These are phyloP conservation scores for Tylochromis polylepis DNA, from an alignment of 2,113 vertebrate genomes.

Conservation along the genomic window DNA sequence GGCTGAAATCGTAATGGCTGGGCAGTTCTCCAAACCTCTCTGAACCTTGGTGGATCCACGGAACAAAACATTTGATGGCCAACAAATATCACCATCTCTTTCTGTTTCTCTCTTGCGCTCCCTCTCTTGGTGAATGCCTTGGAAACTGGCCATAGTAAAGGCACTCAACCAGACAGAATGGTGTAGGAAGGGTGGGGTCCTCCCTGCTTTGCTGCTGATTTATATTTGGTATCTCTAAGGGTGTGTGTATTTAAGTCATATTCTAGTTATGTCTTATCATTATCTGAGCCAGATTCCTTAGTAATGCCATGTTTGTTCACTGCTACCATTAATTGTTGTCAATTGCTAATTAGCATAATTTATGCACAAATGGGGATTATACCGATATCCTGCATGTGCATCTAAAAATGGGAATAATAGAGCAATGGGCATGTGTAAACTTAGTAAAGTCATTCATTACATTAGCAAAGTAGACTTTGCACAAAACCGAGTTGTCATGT, in stretches of 20 bases:
- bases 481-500: background rate
- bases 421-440: background rate
- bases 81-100: conserved; percentile 24
- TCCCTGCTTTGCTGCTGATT: conserved; percentile 30
- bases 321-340: conserved; percentile 1
- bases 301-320: background rate
- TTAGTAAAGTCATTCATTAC: background rate
- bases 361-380: background rate
- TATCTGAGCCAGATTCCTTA: background rate
- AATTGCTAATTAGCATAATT: background rate
- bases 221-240: conserved; percentile 20
- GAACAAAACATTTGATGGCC: conserved; percentile 20
- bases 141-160: conserved; percentile 31
- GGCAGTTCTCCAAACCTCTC: conserved; percentile 37
- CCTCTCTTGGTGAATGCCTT: background rate
- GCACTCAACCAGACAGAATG: conserved; percentile 13
- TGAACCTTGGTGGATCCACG: background rate
- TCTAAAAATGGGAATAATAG: background rate
- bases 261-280: conserved; percentile 4
- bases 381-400: background rate
- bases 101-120: background rate
- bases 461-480: background rate
- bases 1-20: background rate
- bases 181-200: background rate
- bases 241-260: background rate